A percentile compares a stretch with the other conserved stretches of the same genome.
phyloP scores from a whole-genome alignment of 2,113 vertebrate genomes.

The Pipa parva region DNA sequence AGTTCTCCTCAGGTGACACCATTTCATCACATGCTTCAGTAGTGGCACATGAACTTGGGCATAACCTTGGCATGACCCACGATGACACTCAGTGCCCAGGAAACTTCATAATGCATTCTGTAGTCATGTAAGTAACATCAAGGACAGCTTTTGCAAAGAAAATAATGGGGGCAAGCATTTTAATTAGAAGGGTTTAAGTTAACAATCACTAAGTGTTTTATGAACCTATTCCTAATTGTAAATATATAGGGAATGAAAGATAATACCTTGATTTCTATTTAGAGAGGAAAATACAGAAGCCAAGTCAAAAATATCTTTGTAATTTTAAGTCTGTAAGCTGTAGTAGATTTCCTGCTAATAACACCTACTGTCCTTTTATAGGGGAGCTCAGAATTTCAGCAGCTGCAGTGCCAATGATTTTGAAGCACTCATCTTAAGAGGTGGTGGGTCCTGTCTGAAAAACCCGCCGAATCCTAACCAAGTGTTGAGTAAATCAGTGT shows the following conservation, averaged over 20 bases:
- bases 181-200: too few relatives aligned
- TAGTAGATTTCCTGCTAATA: too few relatives aligned
- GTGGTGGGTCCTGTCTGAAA: slow-evolving; percentile 72
- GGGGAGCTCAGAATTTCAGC: slow-evolving; percentile 69
- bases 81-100: slow-evolving; percentile 56
- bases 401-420: slow-evolving; percentile 71
- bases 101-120: slow-evolving; percentile 68
- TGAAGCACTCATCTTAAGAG: slow-evolving; percentile 63
- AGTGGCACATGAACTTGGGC: slow-evolving; percentile 82
- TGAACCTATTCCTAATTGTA: too few relatives aligned
- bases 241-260: too few relatives aligned
- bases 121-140: slow-evolving; percentile 62
- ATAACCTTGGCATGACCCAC: slow-evolving; percentile 82
- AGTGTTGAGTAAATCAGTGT: slow-evolving; percentile 60
- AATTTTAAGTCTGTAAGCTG: too few relatives aligned
- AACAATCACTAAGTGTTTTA: too few relatives aligned
- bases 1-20: slow-evolving; percentile 50
- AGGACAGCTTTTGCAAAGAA: too few relatives aligned
- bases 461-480: slow-evolving; percentile 66
- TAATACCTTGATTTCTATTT: too few relatives aligned
- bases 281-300: too few relatives aligned
- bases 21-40: slow-evolving; percentile 61
- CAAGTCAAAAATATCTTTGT: too few relatives aligned
- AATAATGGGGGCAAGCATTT: too few relatives aligned
- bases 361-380: too few relatives aligned